Evolutionary conservation across 2,888 invertebrate genomes (phyloP).

Genomic region (Ceramica pisi): DNA sequence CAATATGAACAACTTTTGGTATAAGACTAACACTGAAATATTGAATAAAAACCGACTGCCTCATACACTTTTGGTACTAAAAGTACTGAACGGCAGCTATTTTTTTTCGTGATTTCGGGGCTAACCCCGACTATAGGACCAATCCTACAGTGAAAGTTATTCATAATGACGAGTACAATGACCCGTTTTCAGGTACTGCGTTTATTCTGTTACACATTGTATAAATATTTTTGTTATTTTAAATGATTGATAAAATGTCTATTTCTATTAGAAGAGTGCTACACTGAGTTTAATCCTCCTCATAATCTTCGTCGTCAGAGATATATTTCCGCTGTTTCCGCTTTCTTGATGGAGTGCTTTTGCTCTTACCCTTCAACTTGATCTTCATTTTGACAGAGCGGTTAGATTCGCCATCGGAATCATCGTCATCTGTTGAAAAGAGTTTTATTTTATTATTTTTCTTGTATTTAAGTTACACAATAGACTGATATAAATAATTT

Average conservation of each 20-base stretch:
- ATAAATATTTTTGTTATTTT: constrained; percentile 4
- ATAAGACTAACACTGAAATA: too few relatives aligned
- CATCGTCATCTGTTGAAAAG: constrained; percentile 86
- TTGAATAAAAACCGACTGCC: too few relatives aligned
- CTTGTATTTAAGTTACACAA: neutral
- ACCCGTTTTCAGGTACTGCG: too few relatives aligned
- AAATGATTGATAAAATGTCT: constrained; percentile 31
- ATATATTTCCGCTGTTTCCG: constrained; percentile 92
- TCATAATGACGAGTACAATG: too few relatives aligned
- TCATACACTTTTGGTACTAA: too few relatives aligned
- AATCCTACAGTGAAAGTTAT: too few relatives aligned
- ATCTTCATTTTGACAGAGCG: constrained; percentile 94
- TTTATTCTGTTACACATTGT: too few relatives aligned
- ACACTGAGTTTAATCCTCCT: constrained; percentile 85
- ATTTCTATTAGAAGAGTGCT: constrained; percentile 31
- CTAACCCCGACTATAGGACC: too few relatives aligned
- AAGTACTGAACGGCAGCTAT: too few relatives aligned
- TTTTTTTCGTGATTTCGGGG: too few relatives aligned
- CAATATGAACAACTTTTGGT: too few relatives aligned
- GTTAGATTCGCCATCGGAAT: constrained; percentile 92
- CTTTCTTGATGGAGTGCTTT: constrained; percentile 89
- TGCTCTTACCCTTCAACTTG: constrained; percentile 91
- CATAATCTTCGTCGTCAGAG: constrained; percentile 92
- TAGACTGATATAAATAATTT: neutral
- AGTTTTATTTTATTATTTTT: neutral